Base-by-base conservation (phyloP, 2,888 invertebrate genomes). In the Caenorhabditis japonica region DNA sequence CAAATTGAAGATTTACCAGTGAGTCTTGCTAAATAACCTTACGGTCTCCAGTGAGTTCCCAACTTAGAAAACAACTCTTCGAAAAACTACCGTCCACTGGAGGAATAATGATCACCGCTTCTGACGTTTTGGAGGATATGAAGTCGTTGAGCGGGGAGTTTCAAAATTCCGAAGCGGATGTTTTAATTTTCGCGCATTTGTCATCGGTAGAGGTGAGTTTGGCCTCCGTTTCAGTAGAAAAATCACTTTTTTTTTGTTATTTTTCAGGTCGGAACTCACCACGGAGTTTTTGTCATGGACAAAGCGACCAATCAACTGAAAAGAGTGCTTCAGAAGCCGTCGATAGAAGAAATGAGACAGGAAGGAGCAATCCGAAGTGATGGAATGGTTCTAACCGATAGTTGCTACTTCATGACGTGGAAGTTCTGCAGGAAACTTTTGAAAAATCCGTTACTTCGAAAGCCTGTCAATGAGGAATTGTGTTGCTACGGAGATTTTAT, bases 401-500 rank as follows among this genome's bases (percentile, higher is more conserved):
- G 79, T 47, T 76, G 76, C 39, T 76, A 59, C 38, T 75, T 59
- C 41, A 56, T 79, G 51, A 61, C 46, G 10, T 88, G 43, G 74
- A 51, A 30, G 1, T 36, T 74, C 19, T 55, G 55, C 19, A 21
- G 47, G 5, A 27, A 53, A 33, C 43, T 73, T 80, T 81, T 61
- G 19, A 64, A 39, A n/a, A n/a, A 17, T 70, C 36, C 51, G 30
- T 19, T 86, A 38, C 80, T 84, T 8, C 81, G 83, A 13, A 66
- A 12, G 7, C 88, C 44, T 62, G 75, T 39, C 8, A 52, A 41
- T 1, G 87, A 88, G 80, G 89, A 89, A 82, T 87, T 89, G 49
- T 88, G 89, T 82, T 88, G 88, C 30, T 89, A 89, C 81, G 89
- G 89, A 3, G 89, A 89, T 78, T 89, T 89, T 76, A 82, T 89